Evolutionary conservation across 2,888 invertebrate species (phyloP).

Genomic region (Drosophila neutralis): DNA sequence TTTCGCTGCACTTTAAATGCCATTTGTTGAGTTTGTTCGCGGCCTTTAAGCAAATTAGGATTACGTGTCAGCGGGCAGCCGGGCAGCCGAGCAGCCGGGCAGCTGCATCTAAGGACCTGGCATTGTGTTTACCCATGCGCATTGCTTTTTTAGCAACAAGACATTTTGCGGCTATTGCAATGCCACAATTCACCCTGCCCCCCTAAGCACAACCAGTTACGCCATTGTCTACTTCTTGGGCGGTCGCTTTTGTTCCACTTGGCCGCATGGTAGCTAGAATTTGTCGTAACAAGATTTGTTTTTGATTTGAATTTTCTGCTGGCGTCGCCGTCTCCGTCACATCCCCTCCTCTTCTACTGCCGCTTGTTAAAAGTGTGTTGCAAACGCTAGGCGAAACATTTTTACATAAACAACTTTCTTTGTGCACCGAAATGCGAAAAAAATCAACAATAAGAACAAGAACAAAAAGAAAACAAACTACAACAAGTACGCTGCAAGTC

Average conservation of each 20-base stretch:
- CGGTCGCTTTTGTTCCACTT: conserved; percentile 67
- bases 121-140: conserved; percentile 74
- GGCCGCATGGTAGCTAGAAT: conserved; percentile 71
- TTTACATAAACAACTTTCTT: conserved; percentile 70
- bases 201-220: background rate
- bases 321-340: conserved; percentile 3
- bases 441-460: conserved; percentile 9
- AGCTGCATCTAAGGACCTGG: conserved; percentile 41
- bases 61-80: conserved; percentile 39
- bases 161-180: conserved; percentile 43
- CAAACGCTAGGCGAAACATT: conserved; percentile 55
- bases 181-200: background rate
- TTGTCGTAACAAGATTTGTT: conserved; percentile 75
- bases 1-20: conserved; percentile 78
- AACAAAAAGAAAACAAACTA: conserved; percentile 7
- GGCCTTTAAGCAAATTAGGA: conserved; percentile 76
- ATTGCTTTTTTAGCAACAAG: conserved; percentile 64
- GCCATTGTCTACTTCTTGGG: conserved; percentile 38
- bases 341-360: conserved; percentile 1
- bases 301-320: conserved; percentile 61
- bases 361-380: conserved; percentile 42
- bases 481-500: conserved; percentile 25
- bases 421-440: conserved; percentile 61
- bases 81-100: conserved; percentile 19
- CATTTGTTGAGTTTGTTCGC: conserved; percentile 69